These are phyloP conservation scores for Lota lota DNA, from an alignment of 2,113 vertebrate genomes.

Conservation along the genomic window DNA sequence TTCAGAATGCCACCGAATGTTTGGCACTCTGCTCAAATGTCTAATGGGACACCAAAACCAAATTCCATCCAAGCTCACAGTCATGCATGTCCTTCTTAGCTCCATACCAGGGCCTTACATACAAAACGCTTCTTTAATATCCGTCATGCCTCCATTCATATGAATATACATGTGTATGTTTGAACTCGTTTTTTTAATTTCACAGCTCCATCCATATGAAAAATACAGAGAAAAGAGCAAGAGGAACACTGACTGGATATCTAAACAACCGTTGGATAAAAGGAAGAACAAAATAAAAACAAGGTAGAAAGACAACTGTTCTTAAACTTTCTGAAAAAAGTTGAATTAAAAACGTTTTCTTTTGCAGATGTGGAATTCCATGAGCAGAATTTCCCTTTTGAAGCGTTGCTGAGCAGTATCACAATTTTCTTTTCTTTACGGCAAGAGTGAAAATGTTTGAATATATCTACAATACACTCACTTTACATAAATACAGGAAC, in stretches of 20 bases:
- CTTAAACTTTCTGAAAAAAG: conserved; percentile 87
- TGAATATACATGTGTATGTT: conserved; percentile 99
- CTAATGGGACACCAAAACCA: conserved; percentile 31
- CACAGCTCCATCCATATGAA: conserved; percentile 99
- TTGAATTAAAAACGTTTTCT: conserved; percentile 80
- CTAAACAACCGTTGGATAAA: conserved; percentile 84
- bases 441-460: conserved; percentile 93
- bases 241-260: conserved; percentile 96
- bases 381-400: conserved; percentile 89
- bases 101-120: conserved; percentile 78
- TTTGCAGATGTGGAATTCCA: conserved; percentile 85
- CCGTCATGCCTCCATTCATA: conserved; percentile 99
- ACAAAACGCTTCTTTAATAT: conserved; percentile 99
- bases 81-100: conserved; percentile 19
- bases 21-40: conserved; percentile 36
- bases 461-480: conserved; percentile 99
- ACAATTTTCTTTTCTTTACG: conserved; percentile 82
- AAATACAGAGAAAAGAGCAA: conserved; percentile 91
- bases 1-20: conserved; percentile 46
- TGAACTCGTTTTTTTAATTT: conserved; percentile 94
- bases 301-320: conserved; percentile 86
- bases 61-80: conserved; percentile 39
- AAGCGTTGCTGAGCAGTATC: conserved; percentile 86
- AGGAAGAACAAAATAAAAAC: conserved; percentile 68
- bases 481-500: conserved; percentile 99